Evolutionary conservation across 2,888 invertebrate genomes (phyloP).

Genomic region (Drosophila mercatorum): DNA sequence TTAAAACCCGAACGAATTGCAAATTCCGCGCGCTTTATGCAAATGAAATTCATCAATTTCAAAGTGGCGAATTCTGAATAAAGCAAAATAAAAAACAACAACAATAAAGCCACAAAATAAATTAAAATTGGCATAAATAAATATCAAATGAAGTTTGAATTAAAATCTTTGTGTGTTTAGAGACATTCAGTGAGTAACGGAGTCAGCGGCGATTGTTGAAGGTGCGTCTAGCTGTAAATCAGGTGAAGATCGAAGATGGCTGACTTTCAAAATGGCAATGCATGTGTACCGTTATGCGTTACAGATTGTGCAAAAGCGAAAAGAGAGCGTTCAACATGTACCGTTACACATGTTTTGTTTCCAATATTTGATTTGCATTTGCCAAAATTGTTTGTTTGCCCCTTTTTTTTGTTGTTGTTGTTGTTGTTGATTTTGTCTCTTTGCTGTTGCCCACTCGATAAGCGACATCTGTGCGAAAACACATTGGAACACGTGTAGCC

Average conservation of each 20-base stretch:
- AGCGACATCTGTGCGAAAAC: slow-evolving; percentile 26
- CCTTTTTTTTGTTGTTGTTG: slow-evolving; percentile 4
- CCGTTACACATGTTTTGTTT: slow-evolving; percentile 53
- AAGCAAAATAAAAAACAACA: slow-evolving; percentile 9
- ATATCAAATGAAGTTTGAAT: slow-evolving; percentile 35
- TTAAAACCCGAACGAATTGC: slow-evolving; percentile 38
- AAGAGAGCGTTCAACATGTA: slow-evolving; percentile 18
- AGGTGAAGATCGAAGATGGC: background rate
- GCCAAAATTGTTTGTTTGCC: slow-evolving; percentile 39
- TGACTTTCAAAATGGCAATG: slow-evolving; percentile 27
- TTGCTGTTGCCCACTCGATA: slow-evolving; percentile 27
- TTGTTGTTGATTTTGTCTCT: background rate
- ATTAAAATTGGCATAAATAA: slow-evolving; percentile 34
- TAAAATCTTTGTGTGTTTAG: slow-evolving; percentile 25
- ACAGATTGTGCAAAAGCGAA: background rate
- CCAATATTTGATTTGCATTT: slow-evolving; percentile 33
- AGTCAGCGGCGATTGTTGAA: slow-evolving; percentile 18
- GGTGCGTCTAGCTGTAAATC: slow-evolving; percentile 38
- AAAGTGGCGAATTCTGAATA: slow-evolving; percentile 33
- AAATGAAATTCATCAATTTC: slow-evolving; percentile 34
- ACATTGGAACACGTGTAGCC: slow-evolving; percentile 27
- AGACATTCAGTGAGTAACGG: slow-evolving; percentile 30
- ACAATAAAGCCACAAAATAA: slow-evolving; percentile 10
- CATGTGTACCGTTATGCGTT: slow-evolving; percentile 27
- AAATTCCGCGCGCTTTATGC: slow-evolving; percentile 1